Evolutionary conservation across 2,888 invertebrate species (phyloP), one percentile per base, ranked within the genome.

Genomic region (Ormyrus thymus): DNA sequence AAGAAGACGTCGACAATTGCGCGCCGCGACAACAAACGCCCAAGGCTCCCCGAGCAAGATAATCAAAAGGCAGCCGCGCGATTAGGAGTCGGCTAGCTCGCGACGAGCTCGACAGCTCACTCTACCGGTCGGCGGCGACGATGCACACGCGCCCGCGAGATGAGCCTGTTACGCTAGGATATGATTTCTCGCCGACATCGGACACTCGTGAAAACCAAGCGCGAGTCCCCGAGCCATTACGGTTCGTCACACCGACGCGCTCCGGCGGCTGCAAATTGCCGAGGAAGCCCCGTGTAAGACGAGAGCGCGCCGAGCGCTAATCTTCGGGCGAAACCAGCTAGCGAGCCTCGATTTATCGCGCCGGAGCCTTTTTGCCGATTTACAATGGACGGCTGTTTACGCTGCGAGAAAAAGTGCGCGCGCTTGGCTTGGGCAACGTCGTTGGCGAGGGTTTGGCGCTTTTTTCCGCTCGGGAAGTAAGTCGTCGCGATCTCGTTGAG

Each of bases 121-220:
- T 84, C 84, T 85, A 86, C 86, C 85, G 85, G 86, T 86, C 85
- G 81, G 81, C 84, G 83, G 84, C 86, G 73, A 83, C 84, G 84
- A 83, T 82, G 84, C 79, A 82, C 79, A 83, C 84, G 10, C 51
- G 6, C 13, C 6, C n/a, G 80, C 78, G 80, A 59, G 83, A 66
- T 62, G 56, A 55, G 55, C 53, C 15, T 10, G 50, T 69, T 51
- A 50, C 62, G 46, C 45, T 56, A 50, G 84, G 85, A 86, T 87
- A 85, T 84, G 83, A 86, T 86, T 86, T 86, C 86, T 85, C 84
- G 78, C 10, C 83, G 86, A 85, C 86, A 86, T 82, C 85, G 85
- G 86, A 86, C 85, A 86, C 86, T 86, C 84, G 85, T 85, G 85
- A 86, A 86, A 85, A 86, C 85, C 83, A 84, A 87, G 83, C 83